Conservation (phyloP, 53 echinoderm and acorn worm species). For the Actinopyga echinites region DNA sequence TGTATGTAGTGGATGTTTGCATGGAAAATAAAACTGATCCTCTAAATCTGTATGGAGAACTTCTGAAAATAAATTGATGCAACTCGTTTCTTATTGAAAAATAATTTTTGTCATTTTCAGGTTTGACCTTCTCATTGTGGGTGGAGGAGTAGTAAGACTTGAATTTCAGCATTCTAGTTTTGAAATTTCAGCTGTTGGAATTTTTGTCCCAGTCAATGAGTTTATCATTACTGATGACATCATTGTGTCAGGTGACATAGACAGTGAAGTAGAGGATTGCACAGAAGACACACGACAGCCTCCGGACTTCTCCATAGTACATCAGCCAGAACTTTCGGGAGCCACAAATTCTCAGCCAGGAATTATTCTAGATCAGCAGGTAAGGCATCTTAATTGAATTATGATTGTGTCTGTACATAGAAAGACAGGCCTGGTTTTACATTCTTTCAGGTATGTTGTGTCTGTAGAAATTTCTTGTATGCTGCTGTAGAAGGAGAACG, state of each 20-base stretch:
- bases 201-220: constrained; percentile 74
- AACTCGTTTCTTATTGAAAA: no score
- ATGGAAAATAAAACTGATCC: no score
- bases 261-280: constrained; percentile 39
- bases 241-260: constrained; percentile 18
- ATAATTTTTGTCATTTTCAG: constrained; percentile 30
- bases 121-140: constrained; percentile 87
- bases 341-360: constrained; percentile 46
- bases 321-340: constrained; percentile 14
- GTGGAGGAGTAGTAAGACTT: constrained; percentile 79
- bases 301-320: constrained; percentile 61
- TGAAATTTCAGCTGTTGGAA: constrained; percentile 48
- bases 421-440: neutral
- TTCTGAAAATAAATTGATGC: no score
- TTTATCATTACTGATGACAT: constrained; percentile 76
- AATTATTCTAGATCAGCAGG: constrained; percentile 77
- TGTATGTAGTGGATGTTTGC: no score
- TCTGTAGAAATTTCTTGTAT: no score
- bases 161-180: constrained; percentile 75
- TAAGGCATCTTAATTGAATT: constrained; percentile 34
- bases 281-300: constrained; percentile 60
- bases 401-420: neutral
- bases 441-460: no score
- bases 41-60: no score
- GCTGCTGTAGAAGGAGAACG: no score